Evolutionary conservation across 2,888 invertebrate species (phyloP).

Genomic region (Nasonia oneida): DNA sequence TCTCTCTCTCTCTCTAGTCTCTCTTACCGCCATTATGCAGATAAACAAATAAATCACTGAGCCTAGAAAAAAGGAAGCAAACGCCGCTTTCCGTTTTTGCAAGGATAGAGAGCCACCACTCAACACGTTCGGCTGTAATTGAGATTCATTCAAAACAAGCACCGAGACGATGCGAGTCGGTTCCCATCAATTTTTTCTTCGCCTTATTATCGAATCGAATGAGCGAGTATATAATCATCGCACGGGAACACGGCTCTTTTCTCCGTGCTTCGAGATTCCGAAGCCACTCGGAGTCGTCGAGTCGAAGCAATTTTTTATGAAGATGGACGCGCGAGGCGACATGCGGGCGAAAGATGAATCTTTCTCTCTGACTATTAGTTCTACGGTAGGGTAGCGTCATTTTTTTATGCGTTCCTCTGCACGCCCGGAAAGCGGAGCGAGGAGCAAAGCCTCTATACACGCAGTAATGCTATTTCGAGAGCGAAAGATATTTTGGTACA

Average conservation of each 20-base stretch:
- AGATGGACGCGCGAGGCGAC: slow-evolving; percentile 12
- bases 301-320: slow-evolving; percentile 18
- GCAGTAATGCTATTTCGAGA: background rate
- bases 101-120: background rate
- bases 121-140: background rate
- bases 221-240: no score
- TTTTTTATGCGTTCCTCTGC: no score
- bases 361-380: background rate
- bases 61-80: no score
- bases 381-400: background rate
- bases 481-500: background rate
- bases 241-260: background rate
- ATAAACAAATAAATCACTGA: background rate
- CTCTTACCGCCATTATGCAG: background rate
- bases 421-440: no score
- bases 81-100: background rate
- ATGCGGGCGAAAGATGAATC: slow-evolving; percentile 6
- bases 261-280: slow-evolving; percentile 26
- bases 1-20: no score
- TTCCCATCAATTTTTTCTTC: background rate
- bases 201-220: no score
- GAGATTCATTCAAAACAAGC: background rate
- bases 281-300: slow-evolving; percentile 24
- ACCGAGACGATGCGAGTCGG: background rate
- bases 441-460: background rate